Evolutionary conservation across 2,797 vertebrate genomes (phyloP), one percentile per base, ranked within the genome.

Genomic region (Amblyopsis hoosieri): DNA sequence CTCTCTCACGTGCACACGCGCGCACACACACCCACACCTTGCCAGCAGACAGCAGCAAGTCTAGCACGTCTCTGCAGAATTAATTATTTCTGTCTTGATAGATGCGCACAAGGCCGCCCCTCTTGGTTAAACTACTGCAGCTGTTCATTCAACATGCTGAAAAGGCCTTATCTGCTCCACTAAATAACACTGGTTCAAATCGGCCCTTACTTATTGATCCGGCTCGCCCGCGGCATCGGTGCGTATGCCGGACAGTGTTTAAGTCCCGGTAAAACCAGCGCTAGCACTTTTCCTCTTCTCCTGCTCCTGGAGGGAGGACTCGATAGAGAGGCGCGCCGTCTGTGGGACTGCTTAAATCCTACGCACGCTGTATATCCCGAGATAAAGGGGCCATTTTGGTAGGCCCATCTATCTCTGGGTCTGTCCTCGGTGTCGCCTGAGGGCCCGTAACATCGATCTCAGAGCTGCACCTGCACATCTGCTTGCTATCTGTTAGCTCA

Each of bases 121-220:
- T 55, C 64, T 84, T 74, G 82, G 78, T 78, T 75, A 60, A 29
- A 62, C 58, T 78, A 63, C 80, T 79, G 75, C 66, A 76, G 67
- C 57, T 77, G 80, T 60, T 79, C 76, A 71, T 85, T 84, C 76
- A 85, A 79, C 77, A 69, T 37, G 73, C 71, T 60, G 61, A 61
- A 55, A 14, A 45, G 67, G 45, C 72, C 71, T 82, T 83, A 84
- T 87, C 86, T 71, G 55, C 14, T 10, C 47, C 78, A 79, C 75
- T 83, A 85, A 84, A 85, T 86, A 78, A 86, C 85, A 80, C 71
- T 10, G 13, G 64, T 78, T 78, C 67, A 72, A 81, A 84, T 75
- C 80, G 71, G 60, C 49, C 64, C 54, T 64, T 81, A 69, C 53
- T 66, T 74, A 89, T 85, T 76, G 83, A 83, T 82, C 75, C 65